Evolutionary conservation across 2,888 invertebrate genomes (phyloP), one percentile per base, ranked within the genome.

Genomic region (Psylliodes chrysocephalus): DNA sequence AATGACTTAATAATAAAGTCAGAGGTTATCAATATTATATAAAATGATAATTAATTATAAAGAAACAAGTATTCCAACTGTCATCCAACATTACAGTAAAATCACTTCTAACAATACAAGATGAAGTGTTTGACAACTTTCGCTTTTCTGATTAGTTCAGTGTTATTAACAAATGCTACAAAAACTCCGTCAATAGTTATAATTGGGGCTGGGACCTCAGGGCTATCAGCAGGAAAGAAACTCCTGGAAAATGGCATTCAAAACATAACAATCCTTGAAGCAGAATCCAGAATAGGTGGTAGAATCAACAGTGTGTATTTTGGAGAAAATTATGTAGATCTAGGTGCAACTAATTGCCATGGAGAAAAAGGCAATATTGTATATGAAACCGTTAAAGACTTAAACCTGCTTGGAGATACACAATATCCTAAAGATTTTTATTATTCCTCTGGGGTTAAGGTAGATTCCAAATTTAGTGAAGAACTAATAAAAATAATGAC

Each of bases 141-240:
- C 22, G 2, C 6, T 4, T 6, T 22, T 22, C 22, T 22, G 2
- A 22, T 6, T 4, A 2, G 6, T 2, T 22, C 6, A 22, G 2
- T 22, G 2, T 22, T 22, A 22, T 22, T 4, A 4, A 4, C 22
- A 22, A 22, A 6, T 22, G 22, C 22, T 22, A 22, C 2, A 22
- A 22, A 22, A 22, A 22, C 2, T 22, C 22, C 22, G 22, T 22
- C 22, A 40, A 42, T 63, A 10, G 38, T 69, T 3, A 60, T 69
- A 17, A 47, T 68, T 47, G 73, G 68, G 5, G 66, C 68, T 25
- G 68, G 68, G 40, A 15, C 60, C 0, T 57, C 63, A 33, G 66
- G 64, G 10, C 81, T 87, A 46, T 84, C 87, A 10, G 86, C 87
- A n/a, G 86, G 86, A 6, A 78, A 82, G 5, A 80, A 80, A 65